Conservation (phyloP, 2,113 vertebrate species). For the Hippocampus abdominalis region DNA sequence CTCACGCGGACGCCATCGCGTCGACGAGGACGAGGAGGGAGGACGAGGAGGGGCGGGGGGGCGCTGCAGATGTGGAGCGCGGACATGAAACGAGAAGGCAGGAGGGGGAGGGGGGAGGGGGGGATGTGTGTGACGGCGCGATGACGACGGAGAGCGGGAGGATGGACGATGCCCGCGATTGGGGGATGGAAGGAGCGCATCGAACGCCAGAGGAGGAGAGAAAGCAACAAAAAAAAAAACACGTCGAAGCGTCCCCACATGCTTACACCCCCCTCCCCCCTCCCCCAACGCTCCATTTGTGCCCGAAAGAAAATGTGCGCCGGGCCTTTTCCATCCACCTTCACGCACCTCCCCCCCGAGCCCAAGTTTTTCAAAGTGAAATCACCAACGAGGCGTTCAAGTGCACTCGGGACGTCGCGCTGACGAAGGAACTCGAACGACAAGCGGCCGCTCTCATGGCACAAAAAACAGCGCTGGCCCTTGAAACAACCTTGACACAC, state of each 20-base stretch:
- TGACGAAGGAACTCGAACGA: conserved; percentile 11
- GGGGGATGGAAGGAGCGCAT: not conserved
- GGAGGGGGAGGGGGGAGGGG: conserved; percentile 19
- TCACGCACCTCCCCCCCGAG: no score
- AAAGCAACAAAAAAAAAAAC: not conserved
- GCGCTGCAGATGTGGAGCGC: conserved; percentile 63
- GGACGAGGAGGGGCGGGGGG: conserved; percentile 19
- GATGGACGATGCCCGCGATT: not conserved
- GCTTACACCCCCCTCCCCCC: no score
- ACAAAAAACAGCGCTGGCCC: not conserved
- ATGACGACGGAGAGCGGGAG: conserved; percentile 20
- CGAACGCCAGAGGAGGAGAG: not conserved
- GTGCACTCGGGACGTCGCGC: not conserved
- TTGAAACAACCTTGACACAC: not conserved
- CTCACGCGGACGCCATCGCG: conserved; percentile 37
- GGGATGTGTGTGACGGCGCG: conserved; percentile 58
- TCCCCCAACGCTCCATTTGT: no score
- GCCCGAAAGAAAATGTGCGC: not conserved
- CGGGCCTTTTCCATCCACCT: not conserved
- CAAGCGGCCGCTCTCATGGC: no score
- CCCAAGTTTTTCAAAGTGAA: no score
- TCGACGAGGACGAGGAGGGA: conserved; percentile 11
- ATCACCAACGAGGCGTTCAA: no score
- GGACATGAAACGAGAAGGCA: conserved; percentile 53
- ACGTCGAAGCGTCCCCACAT: no score